Conservation (phyloP, 2,888 invertebrate species). For the Melolontha melolontha region DNA sequence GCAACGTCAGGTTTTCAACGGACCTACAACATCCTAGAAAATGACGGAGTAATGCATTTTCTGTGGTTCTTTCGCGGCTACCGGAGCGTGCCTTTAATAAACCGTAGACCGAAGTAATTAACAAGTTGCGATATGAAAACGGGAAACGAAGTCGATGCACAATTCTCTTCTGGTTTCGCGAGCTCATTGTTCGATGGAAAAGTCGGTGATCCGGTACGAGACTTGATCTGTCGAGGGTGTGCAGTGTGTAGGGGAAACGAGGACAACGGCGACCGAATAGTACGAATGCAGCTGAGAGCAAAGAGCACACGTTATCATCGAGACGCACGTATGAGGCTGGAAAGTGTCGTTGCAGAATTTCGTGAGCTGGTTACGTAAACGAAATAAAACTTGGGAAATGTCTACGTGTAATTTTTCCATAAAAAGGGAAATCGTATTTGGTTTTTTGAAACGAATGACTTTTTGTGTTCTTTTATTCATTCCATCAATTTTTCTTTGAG, state of each 20-base stretch:
- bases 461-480: too few species aligned
- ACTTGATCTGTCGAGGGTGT: too few species aligned
- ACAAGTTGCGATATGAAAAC: conserved; percentile 21
- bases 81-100: conserved; percentile 26
- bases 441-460: too few species aligned
- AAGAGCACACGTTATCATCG: conserved; percentile 18
- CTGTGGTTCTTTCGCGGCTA: conserved; percentile 25
- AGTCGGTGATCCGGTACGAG: too few species aligned
- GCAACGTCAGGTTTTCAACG: too few species aligned
- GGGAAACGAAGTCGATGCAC: conserved; percentile 24
- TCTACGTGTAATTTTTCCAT: too few species aligned
- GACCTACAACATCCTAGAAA: too few species aligned
- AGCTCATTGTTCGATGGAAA: conserved; percentile 25
- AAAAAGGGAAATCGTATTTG: background rate
- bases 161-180: conserved; percentile 26
- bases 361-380: background rate
- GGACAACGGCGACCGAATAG: too few species aligned
- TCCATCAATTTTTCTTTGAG: too few species aligned
- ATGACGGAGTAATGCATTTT: too few species aligned
- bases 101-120: conserved; percentile 25
- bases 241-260: too few species aligned
- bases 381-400: background rate
- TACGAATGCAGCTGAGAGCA: background rate
- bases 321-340: conserved; percentile 45
- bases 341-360: conserved; percentile 43